Base-by-base conservation (phyloP, 2,888 invertebrate species). In the Sturmia bella region DNA sequence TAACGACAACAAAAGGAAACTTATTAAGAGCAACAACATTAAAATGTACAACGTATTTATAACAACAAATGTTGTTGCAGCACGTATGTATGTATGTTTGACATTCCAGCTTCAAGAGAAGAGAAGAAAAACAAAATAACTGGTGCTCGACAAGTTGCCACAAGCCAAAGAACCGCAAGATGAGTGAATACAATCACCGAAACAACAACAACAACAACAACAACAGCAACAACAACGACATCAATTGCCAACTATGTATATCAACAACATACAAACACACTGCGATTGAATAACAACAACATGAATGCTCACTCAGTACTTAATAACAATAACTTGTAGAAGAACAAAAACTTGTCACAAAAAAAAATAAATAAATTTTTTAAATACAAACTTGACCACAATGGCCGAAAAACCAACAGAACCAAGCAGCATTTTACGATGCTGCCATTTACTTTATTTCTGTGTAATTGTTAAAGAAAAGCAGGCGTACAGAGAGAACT, bases 131-230 rank as follows among this genome's bases (percentile, higher is more conserved):
- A 50, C 50, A 21, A 27, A 11, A 11, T n/a, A 21, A 63, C 69
- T 73, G 77, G 48, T 72, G 56, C 61, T 75, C 68, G 56, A 73
- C 77, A 76, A 73, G 27, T 72, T 64, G 66, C 77, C 81, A 81
- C 81, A 81, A 77, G 81, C 73, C 81, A 77, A 69, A 54, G 59
- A 76, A 73, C 73, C 81, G 77, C 77, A 81, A 76, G 70, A 54
- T 68, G 76, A 68, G 66, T 73, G 54, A 68, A 56, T 19, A 57
- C 57, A 70, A 64, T 12, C 56, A 41, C 19, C 24, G 41, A n/a
- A 76, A 43, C 24, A 68, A 27, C 32, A 32, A 32, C 5, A 32
- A 32, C 6, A 45, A 63, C 69, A 76, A 43, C 24, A 68, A 27
- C 32, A 32, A 32, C 5, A 32, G 9, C 6, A 45, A 63, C 69